These are phyloP conservation scores for Microplitis mediator DNA, from an alignment of 1,140 invertebrate species.

Conservation along the genomic window DNA sequence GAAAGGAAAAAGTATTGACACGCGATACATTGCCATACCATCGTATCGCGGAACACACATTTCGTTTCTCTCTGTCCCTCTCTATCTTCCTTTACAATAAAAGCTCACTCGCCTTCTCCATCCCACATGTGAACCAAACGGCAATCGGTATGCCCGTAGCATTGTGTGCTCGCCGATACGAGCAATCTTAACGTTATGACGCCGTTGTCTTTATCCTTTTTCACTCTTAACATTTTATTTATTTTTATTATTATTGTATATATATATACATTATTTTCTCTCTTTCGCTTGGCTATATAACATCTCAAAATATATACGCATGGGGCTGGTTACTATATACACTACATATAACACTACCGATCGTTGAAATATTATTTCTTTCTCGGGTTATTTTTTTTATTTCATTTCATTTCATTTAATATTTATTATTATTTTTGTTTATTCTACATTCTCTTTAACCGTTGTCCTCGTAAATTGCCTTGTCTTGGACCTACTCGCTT, in stretches of 20 bases:
- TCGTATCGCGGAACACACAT: constrained; percentile 39
- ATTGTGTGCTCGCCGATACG: background rate
- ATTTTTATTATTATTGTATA: no score
- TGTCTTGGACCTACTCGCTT: constrained; percentile 16
- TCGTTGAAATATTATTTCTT: constrained; percentile 29
- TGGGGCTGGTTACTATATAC: no score
- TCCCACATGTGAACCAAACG: no score
- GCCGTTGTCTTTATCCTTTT: constrained; percentile 40
- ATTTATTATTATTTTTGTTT: background rate
- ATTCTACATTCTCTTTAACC: constrained; percentile 9
- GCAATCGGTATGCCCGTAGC: background rate
- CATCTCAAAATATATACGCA: constrained; percentile 14
- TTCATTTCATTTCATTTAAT: no score
- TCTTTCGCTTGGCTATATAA: constrained; percentile 36
- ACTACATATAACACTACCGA: constrained; percentile 6
- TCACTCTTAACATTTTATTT: constrained; percentile 16
- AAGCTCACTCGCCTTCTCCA: background rate
- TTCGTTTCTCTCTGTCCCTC: constrained; percentile 18
- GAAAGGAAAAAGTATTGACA: constrained; percentile 55
- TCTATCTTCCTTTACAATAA: background rate
- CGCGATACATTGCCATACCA: constrained; percentile 44
- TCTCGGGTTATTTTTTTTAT: constrained; percentile 2
- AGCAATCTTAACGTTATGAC: constrained; percentile 49
- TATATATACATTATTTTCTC: constrained; percentile 21
- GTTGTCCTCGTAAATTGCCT: constrained; percentile 26